These are phyloP conservation scores for Nannospalax galili DNA, from an alignment of 2,113 vertebrate genomes.

Conservation along the genomic window DNA sequence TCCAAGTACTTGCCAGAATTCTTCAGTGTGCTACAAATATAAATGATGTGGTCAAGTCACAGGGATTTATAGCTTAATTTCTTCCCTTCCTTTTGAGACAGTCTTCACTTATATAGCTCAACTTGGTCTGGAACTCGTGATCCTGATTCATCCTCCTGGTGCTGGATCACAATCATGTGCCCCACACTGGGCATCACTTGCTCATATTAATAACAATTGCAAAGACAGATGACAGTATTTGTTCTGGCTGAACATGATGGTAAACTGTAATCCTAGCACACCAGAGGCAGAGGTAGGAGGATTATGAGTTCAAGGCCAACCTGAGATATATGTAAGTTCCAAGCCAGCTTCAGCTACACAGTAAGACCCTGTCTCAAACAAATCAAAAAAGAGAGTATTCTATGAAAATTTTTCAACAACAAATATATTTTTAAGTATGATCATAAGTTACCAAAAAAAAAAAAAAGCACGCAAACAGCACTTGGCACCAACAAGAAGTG, in stretches of 20 bases:
- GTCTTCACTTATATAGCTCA: no score
- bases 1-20: not conserved
- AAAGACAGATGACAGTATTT: not conserved
- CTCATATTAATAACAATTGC: not conserved
- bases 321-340: not conserved
- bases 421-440: conserved; percentile 8
- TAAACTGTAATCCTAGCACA: not conserved
- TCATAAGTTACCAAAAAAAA: not conserved
- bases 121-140: not conserved
- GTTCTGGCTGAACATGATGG: not conserved
- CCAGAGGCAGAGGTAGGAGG: not conserved
- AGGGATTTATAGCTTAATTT: conserved; percentile 12
- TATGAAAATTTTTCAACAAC: not conserved
- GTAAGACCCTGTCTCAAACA: not conserved
- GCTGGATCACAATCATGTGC: not conserved
- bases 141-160: not conserved
- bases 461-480: not conserved
- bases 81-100: not conserved
- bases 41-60: not conserved
- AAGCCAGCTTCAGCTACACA: not conserved
- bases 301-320: not conserved
- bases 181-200: not conserved
- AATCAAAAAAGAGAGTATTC: not conserved
- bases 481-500: not conserved
- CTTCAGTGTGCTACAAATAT: not conserved